Percentiles rank a stretch among this genome's conserved stretches.
Evolutionary conservation across 1,140 invertebrate genomes (phyloP).

Genomic region (Atopsyche davidsoni): DNA sequence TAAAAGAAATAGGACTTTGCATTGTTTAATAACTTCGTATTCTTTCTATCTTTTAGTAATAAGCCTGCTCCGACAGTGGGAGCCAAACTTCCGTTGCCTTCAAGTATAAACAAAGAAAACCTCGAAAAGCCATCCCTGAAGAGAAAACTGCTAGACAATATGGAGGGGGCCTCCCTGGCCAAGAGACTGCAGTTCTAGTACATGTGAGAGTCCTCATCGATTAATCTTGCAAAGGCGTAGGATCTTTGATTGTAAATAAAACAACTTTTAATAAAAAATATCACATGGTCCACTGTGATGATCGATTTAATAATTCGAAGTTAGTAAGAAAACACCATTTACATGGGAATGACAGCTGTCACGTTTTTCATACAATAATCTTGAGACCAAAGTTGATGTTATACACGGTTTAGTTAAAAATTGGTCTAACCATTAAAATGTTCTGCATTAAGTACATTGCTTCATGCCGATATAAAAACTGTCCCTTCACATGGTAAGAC

Average conservation of each 20-base stretch:
- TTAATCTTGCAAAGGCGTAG: not conserved
- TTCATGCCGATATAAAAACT: slow-evolving; percentile 6
- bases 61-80: slow-evolving; percentile 84
- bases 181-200: slow-evolving; percentile 59
- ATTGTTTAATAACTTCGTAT: too few species aligned
- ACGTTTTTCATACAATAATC: slow-evolving; percentile 19
- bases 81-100: slow-evolving; percentile 72
- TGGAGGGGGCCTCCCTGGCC: slow-evolving; percentile 60
- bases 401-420: slow-evolving; percentile 13
- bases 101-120: slow-evolving; percentile 51
- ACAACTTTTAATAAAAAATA: slow-evolving; percentile 26
- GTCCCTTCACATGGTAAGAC: too few species aligned
- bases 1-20: too few species aligned
- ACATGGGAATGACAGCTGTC: slow-evolving; percentile 3
- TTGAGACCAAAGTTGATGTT: slow-evolving; percentile 8
- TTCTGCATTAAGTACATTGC: slow-evolving; percentile 15
- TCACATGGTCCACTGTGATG: slow-evolving; percentile 31
- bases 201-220: not conserved
- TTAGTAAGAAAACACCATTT: slow-evolving; percentile 9
- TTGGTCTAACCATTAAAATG: slow-evolving; percentile 15
- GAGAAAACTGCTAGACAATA: slow-evolving; percentile 64
- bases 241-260: slow-evolving; percentile 13
- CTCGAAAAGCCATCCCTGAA: slow-evolving; percentile 65
- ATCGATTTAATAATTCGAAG: slow-evolving; percentile 24
- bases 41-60: slow-evolving; percentile 61